Evolutionary conservation across 2,797 vertebrate genomes (phyloP).

Genomic region (Danio tinwini): DNA sequence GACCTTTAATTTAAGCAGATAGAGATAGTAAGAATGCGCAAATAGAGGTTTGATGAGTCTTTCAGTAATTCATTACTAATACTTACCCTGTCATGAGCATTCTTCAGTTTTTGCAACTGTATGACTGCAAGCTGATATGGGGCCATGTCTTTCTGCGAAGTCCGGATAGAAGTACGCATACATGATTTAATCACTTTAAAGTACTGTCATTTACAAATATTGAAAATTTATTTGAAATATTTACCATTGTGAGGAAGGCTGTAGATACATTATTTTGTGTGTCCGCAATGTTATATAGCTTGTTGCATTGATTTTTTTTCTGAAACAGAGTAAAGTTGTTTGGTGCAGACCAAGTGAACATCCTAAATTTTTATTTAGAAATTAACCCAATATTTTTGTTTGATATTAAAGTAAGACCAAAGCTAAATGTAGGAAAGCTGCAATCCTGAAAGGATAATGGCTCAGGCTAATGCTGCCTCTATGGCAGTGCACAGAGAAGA

Average conservation of each 20-base stretch:
- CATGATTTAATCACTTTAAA: background rate
- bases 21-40: background rate
- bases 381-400: background rate
- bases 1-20: conserved; percentile 21
- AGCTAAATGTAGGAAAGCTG: too few species aligned
- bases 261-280: too few species aligned
- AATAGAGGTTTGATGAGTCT: background rate
- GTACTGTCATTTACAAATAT: background rate
- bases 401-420: background rate
- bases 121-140: conserved; percentile 40
- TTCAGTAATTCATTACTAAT: background rate
- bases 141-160: conserved; percentile 15
- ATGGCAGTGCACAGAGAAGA: too few species aligned
- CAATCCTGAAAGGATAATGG: too few species aligned
- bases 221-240: background rate
- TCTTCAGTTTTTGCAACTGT: conserved; percentile 52
- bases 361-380: background rate
- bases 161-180: conserved; percentile 19
- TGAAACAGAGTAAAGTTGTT: conserved; percentile 36
- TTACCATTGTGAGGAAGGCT: background rate
- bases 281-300: conserved; percentile 3
- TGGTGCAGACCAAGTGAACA: background rate
- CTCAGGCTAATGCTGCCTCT: too few species aligned
- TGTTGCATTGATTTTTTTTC: conserved; percentile 33
- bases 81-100: conserved; percentile 35